phyloP scores from a whole-genome alignment of 2,113 vertebrate species.

The Pterophyllum scalare region DNA sequence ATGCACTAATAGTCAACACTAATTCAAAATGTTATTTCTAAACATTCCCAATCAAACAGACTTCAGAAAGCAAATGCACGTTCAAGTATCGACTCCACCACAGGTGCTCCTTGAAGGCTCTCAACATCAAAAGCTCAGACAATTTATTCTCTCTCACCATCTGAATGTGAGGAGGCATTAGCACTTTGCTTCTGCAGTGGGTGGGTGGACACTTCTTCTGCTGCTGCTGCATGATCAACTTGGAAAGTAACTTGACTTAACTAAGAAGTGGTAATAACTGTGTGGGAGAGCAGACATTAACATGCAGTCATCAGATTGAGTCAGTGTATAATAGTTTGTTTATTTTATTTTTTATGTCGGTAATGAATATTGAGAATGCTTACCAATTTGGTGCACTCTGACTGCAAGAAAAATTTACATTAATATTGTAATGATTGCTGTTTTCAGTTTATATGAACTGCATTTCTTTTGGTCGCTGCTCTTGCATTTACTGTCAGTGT shows the following conservation, averaged over 20 bases:
- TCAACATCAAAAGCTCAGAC: constrained; percentile 41
- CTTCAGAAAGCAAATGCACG: constrained; percentile 26
- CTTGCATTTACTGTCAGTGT: background rate
- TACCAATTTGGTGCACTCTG: background rate
- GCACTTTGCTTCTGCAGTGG: constrained; percentile 39
- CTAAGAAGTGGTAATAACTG: constrained; percentile 47
- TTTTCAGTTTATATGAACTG: background rate
- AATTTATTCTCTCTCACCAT: constrained; percentile 37
- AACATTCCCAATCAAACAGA: constrained; percentile 12
- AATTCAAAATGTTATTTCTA: constrained; percentile 6
- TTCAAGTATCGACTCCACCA: constrained; percentile 43
- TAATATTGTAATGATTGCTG: background rate
- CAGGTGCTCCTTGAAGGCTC: constrained; percentile 40
- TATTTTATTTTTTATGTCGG: background rate
- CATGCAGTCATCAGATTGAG: background rate
- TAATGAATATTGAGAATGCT: rapidly evolving
- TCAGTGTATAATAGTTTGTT: background rate
- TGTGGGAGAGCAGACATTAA: constrained; percentile 43
- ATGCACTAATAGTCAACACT: background rate
- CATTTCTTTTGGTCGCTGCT: background rate
- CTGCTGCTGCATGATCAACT: constrained; percentile 26
- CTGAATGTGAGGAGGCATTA: constrained; percentile 42
- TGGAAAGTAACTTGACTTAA: constrained; percentile 38
- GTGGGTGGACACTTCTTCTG: constrained; percentile 43
- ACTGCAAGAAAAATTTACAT: background rate